phyloP scores from a whole-genome alignment of 2,888 invertebrate species.

The Auanema freiburgensis region DNA sequence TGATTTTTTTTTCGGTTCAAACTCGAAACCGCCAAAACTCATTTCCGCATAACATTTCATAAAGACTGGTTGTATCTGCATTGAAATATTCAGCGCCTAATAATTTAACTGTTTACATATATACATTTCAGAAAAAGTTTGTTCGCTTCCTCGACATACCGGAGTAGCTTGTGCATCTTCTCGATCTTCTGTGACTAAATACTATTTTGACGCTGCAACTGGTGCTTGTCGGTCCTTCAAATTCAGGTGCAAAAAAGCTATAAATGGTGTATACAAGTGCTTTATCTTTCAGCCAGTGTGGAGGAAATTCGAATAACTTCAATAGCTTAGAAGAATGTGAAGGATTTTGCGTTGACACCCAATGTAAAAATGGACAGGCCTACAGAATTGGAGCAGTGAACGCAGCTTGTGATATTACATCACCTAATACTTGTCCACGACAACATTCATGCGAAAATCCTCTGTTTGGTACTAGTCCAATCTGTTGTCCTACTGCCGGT shows the following conservation, averaged over 20 bases:
- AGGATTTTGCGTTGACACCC: conserved; percentile 62
- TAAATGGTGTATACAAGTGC: not conserved
- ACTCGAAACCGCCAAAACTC: not conserved
- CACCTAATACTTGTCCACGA: conserved; percentile 52
- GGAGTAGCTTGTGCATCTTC: conserved; percentile 44
- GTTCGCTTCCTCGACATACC: conserved; percentile 32
- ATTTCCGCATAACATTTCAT: no score
- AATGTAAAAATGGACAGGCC: conserved; percentile 54
- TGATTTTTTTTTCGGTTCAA: no score
- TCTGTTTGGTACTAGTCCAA: conserved; percentile 52
- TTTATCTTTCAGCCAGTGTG: conserved; percentile 51
- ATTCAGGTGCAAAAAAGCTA: conserved; percentile 27
- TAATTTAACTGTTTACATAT: no score
- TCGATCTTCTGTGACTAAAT: conserved; percentile 38
- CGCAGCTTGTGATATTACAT: conserved; percentile 52
- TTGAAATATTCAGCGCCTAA: no score
- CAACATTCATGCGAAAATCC: conserved; percentile 57
- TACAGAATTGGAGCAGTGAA: conserved; percentile 58
- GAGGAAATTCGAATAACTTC: conserved; percentile 63
- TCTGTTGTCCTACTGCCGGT: conserved; percentile 59
- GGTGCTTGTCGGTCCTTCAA: conserved; percentile 48
- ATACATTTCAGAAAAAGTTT: conserved; percentile 35
- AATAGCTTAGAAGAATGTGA: conserved; percentile 62
- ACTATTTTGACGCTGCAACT: conserved; percentile 45
- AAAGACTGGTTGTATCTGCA: no score